Percentiles rank a stretch among this genome's conserved stretches.
These are phyloP conservation scores for Sepioteuthis lessoniana DNA, from an alignment of 2,888 invertebrate genomes.

Conservation along the genomic window DNA sequence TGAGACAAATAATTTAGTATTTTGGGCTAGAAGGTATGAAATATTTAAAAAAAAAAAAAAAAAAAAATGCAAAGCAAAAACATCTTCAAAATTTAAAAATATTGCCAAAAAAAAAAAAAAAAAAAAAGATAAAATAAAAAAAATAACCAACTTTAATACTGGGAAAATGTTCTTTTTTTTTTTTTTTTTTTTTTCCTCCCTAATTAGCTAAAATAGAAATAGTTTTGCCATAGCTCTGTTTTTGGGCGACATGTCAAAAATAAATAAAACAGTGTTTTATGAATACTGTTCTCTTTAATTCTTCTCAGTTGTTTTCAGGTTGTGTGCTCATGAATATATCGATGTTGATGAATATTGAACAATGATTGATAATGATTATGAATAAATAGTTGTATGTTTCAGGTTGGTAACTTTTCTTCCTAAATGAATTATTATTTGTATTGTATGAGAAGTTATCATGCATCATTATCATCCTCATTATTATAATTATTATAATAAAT, in stretches of 20 bases:
- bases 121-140: not conserved
- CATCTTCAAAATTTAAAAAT: too few species aligned
- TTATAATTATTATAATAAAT: not conserved
- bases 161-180: not conserved
- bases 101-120: not conserved
- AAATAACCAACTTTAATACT: not conserved
- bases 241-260: not conserved
- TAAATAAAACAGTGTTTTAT: rapidly evolving
- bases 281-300: not conserved
- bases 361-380: not conserved
- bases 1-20: conserved; percentile 18
- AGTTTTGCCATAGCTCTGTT: not conserved
- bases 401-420: not conserved
- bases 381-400: not conserved
- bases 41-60: not conserved
- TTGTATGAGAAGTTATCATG: conserved; percentile 33
- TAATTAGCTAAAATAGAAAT: not conserved
- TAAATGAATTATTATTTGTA: not conserved
- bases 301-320: conserved; percentile 33
- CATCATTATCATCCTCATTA: not conserved
- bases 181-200: not conserved
- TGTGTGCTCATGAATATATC: conserved; percentile 1
- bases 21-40: not conserved
- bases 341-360: conserved; percentile 7
- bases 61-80: too few species aligned